Evolutionary conservation across 2,797 vertebrate genomes (phyloP), one percentile per base, ranked within the genome.

Genomic region (Sebastes umbrosus): DNA sequence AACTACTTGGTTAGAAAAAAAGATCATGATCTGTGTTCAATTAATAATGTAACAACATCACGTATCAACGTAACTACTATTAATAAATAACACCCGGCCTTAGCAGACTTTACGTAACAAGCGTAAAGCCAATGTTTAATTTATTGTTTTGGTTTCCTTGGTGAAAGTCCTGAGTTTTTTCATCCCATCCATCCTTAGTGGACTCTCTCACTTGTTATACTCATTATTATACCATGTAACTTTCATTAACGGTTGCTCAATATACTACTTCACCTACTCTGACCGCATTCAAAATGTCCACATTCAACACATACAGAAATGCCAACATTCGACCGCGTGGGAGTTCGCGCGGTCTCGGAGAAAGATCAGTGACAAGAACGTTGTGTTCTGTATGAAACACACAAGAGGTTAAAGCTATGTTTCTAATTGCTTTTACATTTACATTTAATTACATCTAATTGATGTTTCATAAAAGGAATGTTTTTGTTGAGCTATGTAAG

Each of bases 121-220:
- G 55, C 13, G 0, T 27, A 8, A 25, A 43, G 39, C 39, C 14
- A 43, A 43, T 0, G 3, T 43, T 43, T 7, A 0, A 43, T 7
- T 43, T 16, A 16, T 43, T 18, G 39, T 43, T 43, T 43, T 43
- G 14, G 39, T 43, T 43, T 43, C 39, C 6, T 43, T 16, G 39
- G 57, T 58, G 57, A 58, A 58, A 16, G 14, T 1, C 55, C 24
- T 57, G 24, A 4, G 55, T 57, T 58, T 14, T 25, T 27, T 58
- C 4, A 16, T 14, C 13, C 13, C 24, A 43, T 43, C 14, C 39
- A 0, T 43, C 39, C 39, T 1, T 43, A 43, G 14, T 16, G 39
- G 39, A 43, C 39, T 43, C 13, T 16, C 55, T 14, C 13, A 1
- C 22, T 55, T 13, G 5, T 13, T 24, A 3, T 13, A 13, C 54